These are phyloP conservation scores for Lottia gigantea DNA, from an alignment of 2,888 invertebrate genomes.

Conservation along the genomic window DNA sequence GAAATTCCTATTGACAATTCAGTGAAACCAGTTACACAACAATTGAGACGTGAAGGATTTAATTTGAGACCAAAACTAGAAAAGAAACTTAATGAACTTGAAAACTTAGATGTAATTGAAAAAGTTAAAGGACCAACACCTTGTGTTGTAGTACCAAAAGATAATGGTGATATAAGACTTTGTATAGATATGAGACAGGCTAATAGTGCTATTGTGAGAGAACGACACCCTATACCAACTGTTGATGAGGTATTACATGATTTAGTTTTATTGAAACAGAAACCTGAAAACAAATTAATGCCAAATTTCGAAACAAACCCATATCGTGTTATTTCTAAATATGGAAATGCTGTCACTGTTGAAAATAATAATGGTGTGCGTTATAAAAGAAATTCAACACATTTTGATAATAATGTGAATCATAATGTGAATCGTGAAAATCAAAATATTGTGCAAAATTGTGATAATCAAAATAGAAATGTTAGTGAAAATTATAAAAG, in stretches of 20 bases:
- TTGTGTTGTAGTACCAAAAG: conserved; percentile 35
- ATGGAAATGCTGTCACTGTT: background rate
- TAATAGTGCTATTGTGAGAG: conserved; percentile 31
- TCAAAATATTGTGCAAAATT: too few relatives aligned
- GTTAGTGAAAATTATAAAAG: too few relatives aligned
- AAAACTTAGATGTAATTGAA: background rate
- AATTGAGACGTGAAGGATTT: conserved; percentile 3
- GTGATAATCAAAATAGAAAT: too few relatives aligned
- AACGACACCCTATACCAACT: conserved; percentile 31
- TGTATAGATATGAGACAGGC: conserved; percentile 37
- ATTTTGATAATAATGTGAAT: background rate
- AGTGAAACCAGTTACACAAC: background rate
- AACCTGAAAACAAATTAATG: conserved; percentile 6
- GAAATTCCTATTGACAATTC: background rate
- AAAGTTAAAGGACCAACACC: background rate
- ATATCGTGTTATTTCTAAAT: background rate
- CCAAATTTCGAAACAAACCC: background rate
- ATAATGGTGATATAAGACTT: conserved; percentile 32
- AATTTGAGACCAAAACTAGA: background rate
- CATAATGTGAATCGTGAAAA: too few relatives aligned
- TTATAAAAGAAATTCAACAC: background rate
- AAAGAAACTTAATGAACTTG: background rate
- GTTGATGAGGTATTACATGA: conserved; percentile 31
- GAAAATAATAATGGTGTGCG: conserved; percentile 7
- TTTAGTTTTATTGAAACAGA: conserved; percentile 16